Evolutionary conservation across 2,888 invertebrate species (phyloP), one percentile per base, ranked within the genome.

Genomic region (Drosophila kokeensis): DNA sequence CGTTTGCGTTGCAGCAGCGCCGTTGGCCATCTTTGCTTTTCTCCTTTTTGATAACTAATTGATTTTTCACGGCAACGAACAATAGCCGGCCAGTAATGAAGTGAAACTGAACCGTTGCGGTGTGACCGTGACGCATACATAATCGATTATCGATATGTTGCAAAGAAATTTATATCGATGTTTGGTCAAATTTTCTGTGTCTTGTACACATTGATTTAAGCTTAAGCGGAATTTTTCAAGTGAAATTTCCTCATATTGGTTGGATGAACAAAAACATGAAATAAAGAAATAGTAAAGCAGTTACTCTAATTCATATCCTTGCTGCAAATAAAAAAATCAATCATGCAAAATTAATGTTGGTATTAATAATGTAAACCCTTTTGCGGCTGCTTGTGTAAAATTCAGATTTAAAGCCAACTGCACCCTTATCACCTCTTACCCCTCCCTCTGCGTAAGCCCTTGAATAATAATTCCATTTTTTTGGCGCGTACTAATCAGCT

Each of bases 61-160:
- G 90, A 87, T 87, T 87, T 87, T 79, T 66, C 81, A 72, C 71
- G 60, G 57, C 63, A 59, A 58, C 64, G 42, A 49, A 67, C 80
- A 48, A 29, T 70, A 61, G 10, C 68, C 64, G 72, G 68, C 63
- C 21, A 74, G 36, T 65, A 63, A 65, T 42, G 53, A 53, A 36
- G 40, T 58, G 34, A 67, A 45, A 73, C 81, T 81, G 78, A 73
- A 61, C 27, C n/a, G 18, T 34, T 21, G 15, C 29, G 61, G 73
- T 77, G 79, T 76, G 69, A 76, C 81, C 73, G 53, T 69, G 24
- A 42, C 48, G 34, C 29, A 4, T 4, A n/a, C 53, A 29, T 1
- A 42, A 63, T 50, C 24, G 45, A 34, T 38, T 76, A 69, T 73
- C 78, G 81, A 78, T 80, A 66, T 48, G 29, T 18, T 10, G 6